Percentiles rank a stretch among this genome's conserved stretches.
Conservation (phyloP, 2,113 vertebrate species). For the Sylvia atricapilla region DNA sequence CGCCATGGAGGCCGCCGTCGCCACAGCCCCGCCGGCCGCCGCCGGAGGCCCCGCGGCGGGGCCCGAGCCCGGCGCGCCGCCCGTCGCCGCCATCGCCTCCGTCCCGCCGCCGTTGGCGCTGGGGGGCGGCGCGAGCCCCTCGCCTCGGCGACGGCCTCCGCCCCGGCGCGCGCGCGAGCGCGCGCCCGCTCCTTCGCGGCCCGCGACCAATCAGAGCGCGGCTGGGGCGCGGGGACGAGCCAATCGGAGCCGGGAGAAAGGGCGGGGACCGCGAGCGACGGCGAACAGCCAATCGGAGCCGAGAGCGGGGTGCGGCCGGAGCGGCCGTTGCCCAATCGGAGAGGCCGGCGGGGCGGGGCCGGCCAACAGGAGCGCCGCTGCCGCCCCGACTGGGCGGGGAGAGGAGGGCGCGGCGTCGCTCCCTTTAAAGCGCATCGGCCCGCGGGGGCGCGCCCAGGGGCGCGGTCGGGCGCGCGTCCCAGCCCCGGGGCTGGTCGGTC, state of each 20-base stretch:
- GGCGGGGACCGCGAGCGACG: neutral
- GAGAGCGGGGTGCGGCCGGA: neutral
- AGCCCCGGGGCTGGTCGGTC: rapidly evolving
- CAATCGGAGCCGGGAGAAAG: neutral
- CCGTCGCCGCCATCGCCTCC: neutral
- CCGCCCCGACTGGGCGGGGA: neutral
- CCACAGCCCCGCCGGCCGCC: neutral
- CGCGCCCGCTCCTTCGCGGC: neutral
- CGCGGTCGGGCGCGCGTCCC: neutral
- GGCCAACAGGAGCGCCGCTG: neutral
- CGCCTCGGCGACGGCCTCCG: neutral
- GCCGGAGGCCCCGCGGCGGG: neutral
- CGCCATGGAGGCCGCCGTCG: neutral
- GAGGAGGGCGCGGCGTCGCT: neutral
- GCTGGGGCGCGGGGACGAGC: neutral
- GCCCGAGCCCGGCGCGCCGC: neutral
- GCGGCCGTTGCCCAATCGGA: neutral
- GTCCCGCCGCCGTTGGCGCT: neutral
- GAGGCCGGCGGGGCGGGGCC: neutral
- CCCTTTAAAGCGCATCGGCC: neutral
- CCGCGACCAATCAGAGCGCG: neutral
- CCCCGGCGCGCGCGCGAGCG: neutral
- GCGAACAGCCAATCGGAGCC: neutral
- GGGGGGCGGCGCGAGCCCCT: neutral
- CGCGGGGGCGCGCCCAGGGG: neutral